These are phyloP conservation scores for Pangasianodon hypophthalmus DNA, from an alignment of 2,113 vertebrate genomes.

Conservation along the genomic window DNA sequence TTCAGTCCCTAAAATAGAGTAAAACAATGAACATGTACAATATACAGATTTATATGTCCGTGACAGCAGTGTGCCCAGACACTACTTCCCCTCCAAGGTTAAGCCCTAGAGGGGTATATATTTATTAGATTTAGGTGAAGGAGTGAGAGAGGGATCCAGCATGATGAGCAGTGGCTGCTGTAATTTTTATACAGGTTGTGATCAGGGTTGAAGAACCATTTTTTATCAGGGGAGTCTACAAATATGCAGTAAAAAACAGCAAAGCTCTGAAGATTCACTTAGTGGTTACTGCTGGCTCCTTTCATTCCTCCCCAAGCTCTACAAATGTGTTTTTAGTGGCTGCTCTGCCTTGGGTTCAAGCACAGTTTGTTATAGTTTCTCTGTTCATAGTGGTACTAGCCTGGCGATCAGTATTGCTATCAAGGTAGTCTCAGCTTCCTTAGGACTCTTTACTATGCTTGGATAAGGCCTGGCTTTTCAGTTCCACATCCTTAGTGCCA, in stretches of 20 bases:
- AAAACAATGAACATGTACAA: neutral
- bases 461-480: neutral
- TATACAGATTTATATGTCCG: neutral
- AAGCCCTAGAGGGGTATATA: neutral
- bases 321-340: neutral
- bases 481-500: neutral
- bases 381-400: neutral
- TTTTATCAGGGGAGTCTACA: neutral
- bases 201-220: neutral
- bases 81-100: neutral
- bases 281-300: too few species aligned
- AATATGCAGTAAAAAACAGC: too few species aligned
- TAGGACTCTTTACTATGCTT: neutral
- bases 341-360: neutral
- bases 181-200: neutral
- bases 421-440: neutral
- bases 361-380: neutral
- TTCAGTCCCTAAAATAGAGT: neutral
- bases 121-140: neutral
- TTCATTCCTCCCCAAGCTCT: too few species aligned
- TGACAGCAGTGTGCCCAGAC: neutral
- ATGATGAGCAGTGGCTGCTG: neutral
- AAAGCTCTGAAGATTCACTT: too few species aligned
- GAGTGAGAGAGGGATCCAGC: neutral
- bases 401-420: neutral